Percentiles rank a stretch among this genome's conserved stretches.
Conservation (phyloP, 2,113 vertebrate species). For the Xiphorhynchus elegans region DNA sequence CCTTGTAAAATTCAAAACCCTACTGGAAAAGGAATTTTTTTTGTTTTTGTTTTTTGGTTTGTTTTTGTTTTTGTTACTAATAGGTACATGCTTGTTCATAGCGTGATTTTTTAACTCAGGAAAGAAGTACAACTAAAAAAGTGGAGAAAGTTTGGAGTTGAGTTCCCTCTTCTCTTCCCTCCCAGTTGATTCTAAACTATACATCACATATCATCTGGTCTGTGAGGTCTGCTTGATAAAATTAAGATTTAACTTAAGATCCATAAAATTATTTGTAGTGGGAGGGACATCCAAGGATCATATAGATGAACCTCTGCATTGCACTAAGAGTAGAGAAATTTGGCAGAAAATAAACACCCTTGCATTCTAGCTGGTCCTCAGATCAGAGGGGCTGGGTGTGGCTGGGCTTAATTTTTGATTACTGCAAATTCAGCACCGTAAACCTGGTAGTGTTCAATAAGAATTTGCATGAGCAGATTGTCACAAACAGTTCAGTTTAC, state of each 20-base stretch:
- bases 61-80: background rate
- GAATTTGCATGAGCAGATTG: background rate
- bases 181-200: background rate
- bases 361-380: background rate
- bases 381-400: background rate
- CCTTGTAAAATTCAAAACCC: background rate
- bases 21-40: background rate
- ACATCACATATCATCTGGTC: background rate
- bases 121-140: background rate
- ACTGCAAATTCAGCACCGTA: background rate
- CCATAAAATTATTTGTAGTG: background rate
- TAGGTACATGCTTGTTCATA: background rate
- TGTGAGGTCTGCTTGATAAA: background rate
- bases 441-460: background rate
- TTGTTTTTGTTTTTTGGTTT: no score
- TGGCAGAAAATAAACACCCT: background rate
- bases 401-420: background rate
- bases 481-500: background rate
- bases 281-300: background rate
- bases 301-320: background rate
- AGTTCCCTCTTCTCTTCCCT: background rate
- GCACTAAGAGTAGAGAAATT: background rate
- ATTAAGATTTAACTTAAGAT: background rate
- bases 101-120: background rate
- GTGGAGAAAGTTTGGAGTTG: rapidly evolving